Evolutionary conservation across 2,113 vertebrate species (phyloP), one percentile per base, ranked within the genome.

Genomic region (Ctenodactylus gundi): DNA sequence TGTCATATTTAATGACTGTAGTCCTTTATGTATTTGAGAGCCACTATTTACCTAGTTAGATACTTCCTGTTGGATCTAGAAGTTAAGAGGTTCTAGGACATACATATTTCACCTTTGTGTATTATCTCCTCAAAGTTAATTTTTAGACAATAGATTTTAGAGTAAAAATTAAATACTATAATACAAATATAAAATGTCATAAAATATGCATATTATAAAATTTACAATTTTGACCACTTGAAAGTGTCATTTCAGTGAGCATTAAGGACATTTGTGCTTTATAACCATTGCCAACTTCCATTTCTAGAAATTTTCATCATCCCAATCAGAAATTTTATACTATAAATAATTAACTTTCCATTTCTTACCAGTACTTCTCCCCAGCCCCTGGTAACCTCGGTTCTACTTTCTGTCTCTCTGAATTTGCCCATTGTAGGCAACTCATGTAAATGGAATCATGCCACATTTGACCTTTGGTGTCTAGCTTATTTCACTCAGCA

Each of bases 81-180:
- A 21, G 27, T n/a, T 76, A 29, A 23, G 64, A 7, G n/a, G 34
- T 55, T 89, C 49, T 67, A 51, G 31, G 18, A 57, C 10, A 57
- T 73, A 78, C 23, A 7, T 67, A 55, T 94, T 84, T 90, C 41
- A 86, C 31, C 25, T 41, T 53, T 90, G 31, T 75, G 15, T 9
- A 3, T 57, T 60, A 87, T 49, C 21, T 82, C 34, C 70, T 86
- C n/a, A n/a, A 36, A 46, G 27, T 53, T 89, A 84, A 80, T 80
- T 90, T 65, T 83, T 57, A 85, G 46, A 36, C 80, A 62, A 46
- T 80, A 25, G 36, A 80, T 92, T 88, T 95, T 90, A 14, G 29
- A 80, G 29, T 60, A 31, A 64, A 94, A 93, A 78, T 15, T 10
- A 41, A 12, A 39, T 39, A 34, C 70, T 49, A 31, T 75, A 31